These are phyloP conservation scores for Beroe forskalii DNA, from an alignment of 37 sponge, comb jelly and placozoan species.

Conservation along the genomic window DNA sequence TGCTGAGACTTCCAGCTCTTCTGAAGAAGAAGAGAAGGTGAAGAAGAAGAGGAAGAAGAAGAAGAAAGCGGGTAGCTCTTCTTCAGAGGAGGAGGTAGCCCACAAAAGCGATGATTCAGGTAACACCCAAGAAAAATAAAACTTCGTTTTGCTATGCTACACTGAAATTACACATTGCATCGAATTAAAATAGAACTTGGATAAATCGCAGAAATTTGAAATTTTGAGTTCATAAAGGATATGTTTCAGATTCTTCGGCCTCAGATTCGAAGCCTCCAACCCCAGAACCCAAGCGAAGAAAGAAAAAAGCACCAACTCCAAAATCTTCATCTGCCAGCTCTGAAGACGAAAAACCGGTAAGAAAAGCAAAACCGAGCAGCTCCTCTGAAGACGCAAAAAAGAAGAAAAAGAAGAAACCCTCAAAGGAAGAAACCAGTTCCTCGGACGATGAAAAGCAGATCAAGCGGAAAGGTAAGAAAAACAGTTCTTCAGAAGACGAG, in stretches of 20 bases:
- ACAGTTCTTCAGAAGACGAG: not conserved
- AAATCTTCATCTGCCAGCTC: constrained; percentile 3
- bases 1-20: constrained; percentile 22
- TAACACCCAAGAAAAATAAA: no score
- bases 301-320: constrained; percentile 10
- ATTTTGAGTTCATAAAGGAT: not conserved
- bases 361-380: constrained; percentile 5
- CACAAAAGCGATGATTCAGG: not conserved
- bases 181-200: no score
- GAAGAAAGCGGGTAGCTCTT: not conserved
- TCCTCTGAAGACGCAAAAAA: constrained; percentile 8
- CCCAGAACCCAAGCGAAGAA: not conserved
- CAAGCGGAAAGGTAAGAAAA: not conserved
- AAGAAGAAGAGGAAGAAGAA: constrained; percentile 12
- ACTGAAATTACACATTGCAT: no score
- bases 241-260: constrained; percentile 1
- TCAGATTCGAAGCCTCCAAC: constrained; percentile 16
- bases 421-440: not conserved
- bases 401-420: not conserved
- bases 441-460: not conserved
- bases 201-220: no score
- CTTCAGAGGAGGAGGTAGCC: constrained; percentile 23
- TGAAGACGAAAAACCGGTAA: not conserved
- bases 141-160: no score
- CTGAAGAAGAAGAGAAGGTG: constrained; percentile 10